These are phyloP conservation scores for Amblyjoppa proteus DNA, from an alignment of 2,888 invertebrate genomes.

Conservation along the genomic window DNA sequence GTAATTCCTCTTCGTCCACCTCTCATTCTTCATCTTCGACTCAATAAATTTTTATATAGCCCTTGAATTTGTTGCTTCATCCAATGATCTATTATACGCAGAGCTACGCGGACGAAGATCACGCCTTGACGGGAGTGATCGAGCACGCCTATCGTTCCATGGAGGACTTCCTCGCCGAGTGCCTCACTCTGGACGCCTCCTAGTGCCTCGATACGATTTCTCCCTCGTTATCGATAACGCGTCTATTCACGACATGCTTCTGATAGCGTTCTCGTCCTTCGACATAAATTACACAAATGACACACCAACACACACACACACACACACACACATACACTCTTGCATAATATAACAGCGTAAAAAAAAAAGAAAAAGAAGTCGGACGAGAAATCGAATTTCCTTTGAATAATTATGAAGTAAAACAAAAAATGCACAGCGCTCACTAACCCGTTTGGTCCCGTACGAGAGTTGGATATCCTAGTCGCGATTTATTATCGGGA, in stretches of 20 bases:
- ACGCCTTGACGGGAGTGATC: conserved; percentile 93
- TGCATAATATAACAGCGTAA: conserved; percentile 36
- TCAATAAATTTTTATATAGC: not conserved
- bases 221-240: conserved; percentile 79
- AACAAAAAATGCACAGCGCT: conserved; percentile 41
- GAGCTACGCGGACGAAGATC: conserved; percentile 97
- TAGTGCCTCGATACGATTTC: conserved; percentile 84
- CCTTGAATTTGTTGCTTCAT: not conserved
- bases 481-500: conserved; percentile 21
- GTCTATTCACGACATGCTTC: conserved; percentile 73
- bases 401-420: conserved; percentile 25
- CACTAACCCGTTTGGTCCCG: conserved; percentile 53
- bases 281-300: conserved; percentile 34
- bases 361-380: conserved; percentile 11
- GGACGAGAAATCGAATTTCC: conserved; percentile 41
- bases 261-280: conserved; percentile 57
- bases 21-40: not conserved
- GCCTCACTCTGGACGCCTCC: conserved; percentile 93
- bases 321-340: conserved; percentile 23
- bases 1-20: conserved; percentile 34
- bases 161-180: conserved; percentile 96
- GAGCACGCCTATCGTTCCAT: conserved; percentile 97
- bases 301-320: conserved; percentile 15
- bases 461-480: conserved; percentile 45
- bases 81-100: conserved; percentile 84